Conservation (phyloP, 1,140 invertebrate species). For the Drosophila takahashii region DNA sequence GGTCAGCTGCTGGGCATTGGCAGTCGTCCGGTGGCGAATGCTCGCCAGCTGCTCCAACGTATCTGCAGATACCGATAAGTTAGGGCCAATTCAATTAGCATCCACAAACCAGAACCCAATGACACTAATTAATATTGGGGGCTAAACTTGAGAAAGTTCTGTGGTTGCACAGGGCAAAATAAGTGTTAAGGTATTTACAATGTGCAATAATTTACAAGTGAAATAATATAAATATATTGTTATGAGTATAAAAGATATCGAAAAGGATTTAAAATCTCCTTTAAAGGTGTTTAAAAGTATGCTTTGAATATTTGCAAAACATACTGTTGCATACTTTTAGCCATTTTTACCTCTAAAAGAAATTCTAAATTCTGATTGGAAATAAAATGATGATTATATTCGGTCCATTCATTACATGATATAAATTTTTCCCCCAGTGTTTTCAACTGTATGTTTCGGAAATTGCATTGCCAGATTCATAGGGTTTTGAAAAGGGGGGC, state of each 20-base stretch:
- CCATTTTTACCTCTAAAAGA: too few species aligned
- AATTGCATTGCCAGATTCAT: constrained; percentile 34
- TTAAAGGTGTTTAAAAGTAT: too few species aligned
- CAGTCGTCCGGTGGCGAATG: constrained; percentile 76
- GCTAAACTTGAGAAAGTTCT: constrained; percentile 25
- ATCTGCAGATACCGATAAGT: constrained; percentile 48
- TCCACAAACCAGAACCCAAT: constrained; percentile 27
- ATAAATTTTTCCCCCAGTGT: not conserved
- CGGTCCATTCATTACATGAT: too few species aligned
- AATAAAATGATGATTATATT: too few species aligned
- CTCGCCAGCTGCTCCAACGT: constrained; percentile 78
- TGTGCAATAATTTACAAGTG: not conserved
- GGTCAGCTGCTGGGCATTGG: constrained; percentile 79
- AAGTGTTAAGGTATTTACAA: too few species aligned
- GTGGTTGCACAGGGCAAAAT: not conserved
- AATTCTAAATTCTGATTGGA: too few species aligned
- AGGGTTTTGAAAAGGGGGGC: not conserved
- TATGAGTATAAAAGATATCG: too few species aligned
- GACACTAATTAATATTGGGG: constrained; percentile 74
- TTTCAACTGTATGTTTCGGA: constrained; percentile 26
- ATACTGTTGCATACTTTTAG: too few species aligned
- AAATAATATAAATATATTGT: too few species aligned
- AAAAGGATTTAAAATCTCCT: too few species aligned
- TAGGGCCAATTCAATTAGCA: constrained; percentile 64
- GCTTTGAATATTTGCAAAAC: too few species aligned